These are phyloP conservation scores for Protomyctophum bolini DNA, from an alignment of 2,113 vertebrate genomes.

Conservation along the genomic window DNA sequence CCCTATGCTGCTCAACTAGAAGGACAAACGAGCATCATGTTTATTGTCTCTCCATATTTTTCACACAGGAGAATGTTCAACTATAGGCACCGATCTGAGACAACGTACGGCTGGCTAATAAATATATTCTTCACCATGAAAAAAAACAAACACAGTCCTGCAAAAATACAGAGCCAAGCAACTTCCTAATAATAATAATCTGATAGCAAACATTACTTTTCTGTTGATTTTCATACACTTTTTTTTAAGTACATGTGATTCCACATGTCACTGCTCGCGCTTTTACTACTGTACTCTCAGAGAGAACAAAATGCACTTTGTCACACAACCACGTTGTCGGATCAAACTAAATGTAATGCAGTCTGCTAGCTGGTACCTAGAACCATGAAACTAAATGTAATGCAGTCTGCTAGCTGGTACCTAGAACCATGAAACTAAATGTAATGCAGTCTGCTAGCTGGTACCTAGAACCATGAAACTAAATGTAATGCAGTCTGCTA, in stretches of 20 bases:
- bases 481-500: no score
- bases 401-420: conserved; percentile 46
- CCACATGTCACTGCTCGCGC: conserved; percentile 57
- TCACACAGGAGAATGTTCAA: conserved; percentile 70
- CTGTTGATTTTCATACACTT: conserved; percentile 74
- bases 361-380: conserved; percentile 67
- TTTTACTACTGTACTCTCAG: conserved; percentile 73
- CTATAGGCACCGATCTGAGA: conserved; percentile 75
- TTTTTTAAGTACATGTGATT: conserved; percentile 66
- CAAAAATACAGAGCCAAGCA: conserved; percentile 74
- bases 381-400: conserved; percentile 30
- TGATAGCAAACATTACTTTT: conserved; percentile 75
- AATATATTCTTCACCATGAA: conserved; percentile 78
- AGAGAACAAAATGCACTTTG: conserved; percentile 77
- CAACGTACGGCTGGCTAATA: conserved; percentile 74
- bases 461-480: conserved; percentile 62
- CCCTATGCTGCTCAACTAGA: neutral
- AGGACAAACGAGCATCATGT: conserved; percentile 52
- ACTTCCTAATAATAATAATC: conserved; percentile 78
- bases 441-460: conserved; percentile 14
- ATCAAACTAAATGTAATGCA: conserved; percentile 74
- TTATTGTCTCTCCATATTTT: conserved; percentile 62
- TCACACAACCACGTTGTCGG: conserved; percentile 76
- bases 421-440: conserved; percentile 49
- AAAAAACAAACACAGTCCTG: conserved; percentile 73